These are phyloP conservation scores for Lacanobia oleracea DNA, from an alignment of 2,888 invertebrate genomes.

Conservation along the genomic window DNA sequence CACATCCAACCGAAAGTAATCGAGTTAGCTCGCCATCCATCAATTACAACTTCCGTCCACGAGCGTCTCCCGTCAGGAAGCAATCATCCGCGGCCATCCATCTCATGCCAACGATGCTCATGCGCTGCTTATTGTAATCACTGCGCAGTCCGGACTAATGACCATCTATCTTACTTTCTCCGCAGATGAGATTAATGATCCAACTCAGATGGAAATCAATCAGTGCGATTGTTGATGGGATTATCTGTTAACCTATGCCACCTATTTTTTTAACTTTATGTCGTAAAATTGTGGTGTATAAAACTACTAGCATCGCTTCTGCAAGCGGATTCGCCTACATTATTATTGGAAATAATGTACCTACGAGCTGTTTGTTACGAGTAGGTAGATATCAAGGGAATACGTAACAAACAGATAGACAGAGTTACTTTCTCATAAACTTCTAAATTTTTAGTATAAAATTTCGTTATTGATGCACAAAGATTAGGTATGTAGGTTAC, in stretches of 20 bases:
- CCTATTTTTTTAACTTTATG: neutral
- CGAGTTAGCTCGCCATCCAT: slow-evolving; percentile 27
- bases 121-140: slow-evolving; percentile 31
- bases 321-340: too few species aligned
- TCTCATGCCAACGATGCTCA: slow-evolving; percentile 39
- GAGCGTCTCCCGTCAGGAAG: slow-evolving; percentile 39
- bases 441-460: too few species aligned
- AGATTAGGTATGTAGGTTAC: too few species aligned
- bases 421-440: too few species aligned
- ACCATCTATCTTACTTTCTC: slow-evolving; percentile 52
- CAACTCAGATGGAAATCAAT: slow-evolving; percentile 32
- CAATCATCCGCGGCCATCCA: slow-evolving; percentile 25
- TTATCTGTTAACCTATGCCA: slow-evolving; percentile 14
- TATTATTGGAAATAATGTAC: too few species aligned
- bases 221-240: slow-evolving; percentile 11
- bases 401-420: too few species aligned
- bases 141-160: slow-evolving; percentile 31
- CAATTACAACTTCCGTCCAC: slow-evolving; percentile 33
- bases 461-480: too few species aligned
- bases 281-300: neutral
- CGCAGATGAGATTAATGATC: slow-evolving; percentile 42
- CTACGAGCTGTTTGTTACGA: too few species aligned
- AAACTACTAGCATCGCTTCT: too few species aligned
- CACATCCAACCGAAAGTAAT: neutral
- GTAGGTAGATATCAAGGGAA: too few species aligned